Base-by-base conservation (phyloP, 2,888 invertebrate genomes). In the Euspilapteryx auroguttella region DNA sequence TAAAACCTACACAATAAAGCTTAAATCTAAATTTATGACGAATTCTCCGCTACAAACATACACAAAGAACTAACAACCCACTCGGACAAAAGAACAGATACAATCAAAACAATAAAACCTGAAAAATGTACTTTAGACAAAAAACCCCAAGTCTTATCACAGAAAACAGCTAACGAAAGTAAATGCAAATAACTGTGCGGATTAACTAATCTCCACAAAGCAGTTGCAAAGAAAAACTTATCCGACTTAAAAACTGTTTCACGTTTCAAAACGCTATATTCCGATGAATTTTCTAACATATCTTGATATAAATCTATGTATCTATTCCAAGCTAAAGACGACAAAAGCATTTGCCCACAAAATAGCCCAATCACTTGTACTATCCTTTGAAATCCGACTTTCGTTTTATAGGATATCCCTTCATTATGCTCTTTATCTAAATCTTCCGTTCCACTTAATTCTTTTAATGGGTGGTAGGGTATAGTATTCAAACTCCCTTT, bases 321-420 rank as follows among this genome's bases (percentile, higher is more conserved):
- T 14, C 89, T 80, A 64, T 92, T 91, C 92, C 92, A 92, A 6
- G 86, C 84, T 29, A 86, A 65, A 0, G 89, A 89, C 31, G 87
- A 86, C 1, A 89, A 54, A 27, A 88, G 48, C 49, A 91, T 75
- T 50, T 88, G 89, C 1, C 84, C 83, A 3, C 83, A 78, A 41
- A 87, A 83, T 38, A 85, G 69, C 10, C 82, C 61, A 12, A 88
- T 55, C 31, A 85, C 84, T 39, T 81, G 80, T 1, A 79, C 66
- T 12, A 88, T 81, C 37, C 84, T 81, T 30, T 81, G 82, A 17
- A 82, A 82, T 2, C 82, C 79, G 12, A 85, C 81, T 54, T 85
- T 85, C 10, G 82, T 81, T 53, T 86, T 85, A 40, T 83, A 84
- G 11, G 81, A 78, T 21, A 82, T 76, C 9, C 79, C 80, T 5